phyloP scores from a whole-genome alignment of 2,888 invertebrate species.

The Drosophila cracens region DNA sequence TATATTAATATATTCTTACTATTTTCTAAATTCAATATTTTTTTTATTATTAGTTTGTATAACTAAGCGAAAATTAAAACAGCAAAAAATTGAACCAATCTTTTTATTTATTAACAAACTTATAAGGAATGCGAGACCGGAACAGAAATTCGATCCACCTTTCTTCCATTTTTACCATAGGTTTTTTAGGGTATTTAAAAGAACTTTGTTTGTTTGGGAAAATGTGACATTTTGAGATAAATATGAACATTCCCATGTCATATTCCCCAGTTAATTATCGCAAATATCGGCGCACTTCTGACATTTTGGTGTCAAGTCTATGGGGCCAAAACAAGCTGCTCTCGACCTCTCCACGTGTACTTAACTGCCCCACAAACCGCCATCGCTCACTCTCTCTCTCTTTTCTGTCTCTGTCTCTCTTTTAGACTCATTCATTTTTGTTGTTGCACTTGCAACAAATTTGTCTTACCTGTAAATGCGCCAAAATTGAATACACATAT shows the following conservation, averaged over 20 bases:
- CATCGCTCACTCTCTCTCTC: not conserved
- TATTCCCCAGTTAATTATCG: slow-evolving; percentile 59
- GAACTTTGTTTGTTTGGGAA: not conserved
- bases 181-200: not conserved
- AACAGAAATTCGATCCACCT: not conserved
- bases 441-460: slow-evolving; percentile 13
- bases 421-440: not conserved
- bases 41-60: no score
- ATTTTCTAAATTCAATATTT: no score
- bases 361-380: slow-evolving; percentile 1
- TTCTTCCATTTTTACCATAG: not conserved
- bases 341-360: slow-evolving; percentile 36
- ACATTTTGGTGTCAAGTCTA: slow-evolving; percentile 67
- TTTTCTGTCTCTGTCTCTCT: not conserved
- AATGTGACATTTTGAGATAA: not conserved
- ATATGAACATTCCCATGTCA: slow-evolving; percentile 1
- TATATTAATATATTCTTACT: not conserved
- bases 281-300: slow-evolving; percentile 44
- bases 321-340: slow-evolving; percentile 36
- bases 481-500: slow-evolving; percentile 43
- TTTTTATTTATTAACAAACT: not conserved
- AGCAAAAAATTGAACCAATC: no score
- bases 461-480: slow-evolving; percentile 45
- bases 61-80: no score
- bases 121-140: not conserved